These are phyloP conservation scores for Pterostichus niger DNA, from an alignment of 2,888 invertebrate genomes.

Conservation along the genomic window DNA sequence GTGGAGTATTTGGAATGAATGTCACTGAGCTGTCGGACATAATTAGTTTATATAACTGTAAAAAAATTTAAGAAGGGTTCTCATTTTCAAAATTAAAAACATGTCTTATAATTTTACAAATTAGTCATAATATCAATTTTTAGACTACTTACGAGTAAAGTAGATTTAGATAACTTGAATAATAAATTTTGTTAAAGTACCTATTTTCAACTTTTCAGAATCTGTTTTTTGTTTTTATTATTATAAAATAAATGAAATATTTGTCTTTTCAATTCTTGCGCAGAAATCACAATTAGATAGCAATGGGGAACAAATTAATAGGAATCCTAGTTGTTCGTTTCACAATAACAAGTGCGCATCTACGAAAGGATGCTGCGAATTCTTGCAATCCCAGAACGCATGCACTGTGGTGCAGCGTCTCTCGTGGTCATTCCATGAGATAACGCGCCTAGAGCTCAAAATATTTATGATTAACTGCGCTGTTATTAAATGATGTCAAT, in stretches of 20 bases:
- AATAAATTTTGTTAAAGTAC: too few relatives aligned
- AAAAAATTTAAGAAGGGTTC: too few relatives aligned
- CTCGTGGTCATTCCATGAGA: conserved; percentile 26
- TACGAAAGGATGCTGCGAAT: conserved; percentile 15
- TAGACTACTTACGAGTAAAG: too few relatives aligned
- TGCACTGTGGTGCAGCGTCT: conserved; percentile 6
- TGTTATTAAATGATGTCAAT: conserved; percentile 49
- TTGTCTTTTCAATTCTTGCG: background rate
- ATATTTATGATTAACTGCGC: conserved; percentile 27
- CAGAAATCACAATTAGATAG: conserved; percentile 37
- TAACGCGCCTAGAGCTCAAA: conserved; percentile 23
- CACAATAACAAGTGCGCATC: conserved; percentile 8
- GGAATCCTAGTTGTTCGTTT: conserved; percentile 40
- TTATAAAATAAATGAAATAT: background rate
- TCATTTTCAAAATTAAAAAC: too few relatives aligned
- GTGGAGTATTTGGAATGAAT: too few relatives aligned
- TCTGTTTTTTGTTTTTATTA: too few relatives aligned
- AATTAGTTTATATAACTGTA: too few relatives aligned
- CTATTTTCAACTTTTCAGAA: too few relatives aligned
- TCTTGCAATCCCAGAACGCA: conserved; percentile 38
- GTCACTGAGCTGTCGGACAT: too few relatives aligned
- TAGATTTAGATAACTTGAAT: too few relatives aligned
- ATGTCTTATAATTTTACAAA: too few relatives aligned
- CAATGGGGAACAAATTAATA: conserved; percentile 42
- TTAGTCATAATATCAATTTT: too few relatives aligned